Evolutionary conservation across 2,113 vertebrate species (phyloP).

Genomic region (Hiodon tergisus): DNA sequence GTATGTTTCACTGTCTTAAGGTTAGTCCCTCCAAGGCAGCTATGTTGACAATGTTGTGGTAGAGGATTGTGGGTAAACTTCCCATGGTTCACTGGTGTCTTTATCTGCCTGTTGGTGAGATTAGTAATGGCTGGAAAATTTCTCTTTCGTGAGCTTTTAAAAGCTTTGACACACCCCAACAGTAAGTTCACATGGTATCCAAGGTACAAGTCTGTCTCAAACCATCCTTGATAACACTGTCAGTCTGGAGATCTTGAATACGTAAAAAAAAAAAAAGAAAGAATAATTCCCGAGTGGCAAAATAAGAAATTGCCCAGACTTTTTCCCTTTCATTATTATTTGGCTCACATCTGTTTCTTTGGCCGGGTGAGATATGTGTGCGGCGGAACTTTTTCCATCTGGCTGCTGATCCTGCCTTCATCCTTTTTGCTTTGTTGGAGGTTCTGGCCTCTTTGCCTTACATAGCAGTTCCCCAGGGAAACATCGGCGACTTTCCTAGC

Average conservation of each 20-base stretch:
- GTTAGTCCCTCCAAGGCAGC: no score
- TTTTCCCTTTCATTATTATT: constrained; percentile 38
- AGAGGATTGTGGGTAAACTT: not conserved
- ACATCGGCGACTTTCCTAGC: constrained; percentile 27
- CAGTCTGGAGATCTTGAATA: constrained; percentile 27
- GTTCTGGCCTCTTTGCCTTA: constrained; percentile 31
- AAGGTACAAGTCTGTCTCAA: constrained; percentile 12
- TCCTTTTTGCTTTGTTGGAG: constrained; percentile 25
- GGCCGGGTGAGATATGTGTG: constrained; percentile 19
- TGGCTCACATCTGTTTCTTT: constrained; percentile 43
- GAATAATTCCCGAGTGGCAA: no score
- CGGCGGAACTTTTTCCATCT: constrained; percentile 30
- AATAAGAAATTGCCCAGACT: not conserved
- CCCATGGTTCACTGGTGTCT: not conserved
- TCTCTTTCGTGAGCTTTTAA: no score
- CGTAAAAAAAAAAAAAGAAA: constrained; percentile 12
- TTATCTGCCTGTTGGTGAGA: not conserved
- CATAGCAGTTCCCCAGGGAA: constrained; percentile 27
- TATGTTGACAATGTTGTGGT: no score
- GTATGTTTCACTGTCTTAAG: no score
- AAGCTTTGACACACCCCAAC: not conserved
- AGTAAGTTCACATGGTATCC: not conserved
- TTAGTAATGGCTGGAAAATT: no score
- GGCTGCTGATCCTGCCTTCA: constrained; percentile 37
- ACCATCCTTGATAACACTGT: constrained; percentile 32